Conservation (phyloP, 2,797 vertebrate genomes). For the Leucoraja ocellata region DNA sequence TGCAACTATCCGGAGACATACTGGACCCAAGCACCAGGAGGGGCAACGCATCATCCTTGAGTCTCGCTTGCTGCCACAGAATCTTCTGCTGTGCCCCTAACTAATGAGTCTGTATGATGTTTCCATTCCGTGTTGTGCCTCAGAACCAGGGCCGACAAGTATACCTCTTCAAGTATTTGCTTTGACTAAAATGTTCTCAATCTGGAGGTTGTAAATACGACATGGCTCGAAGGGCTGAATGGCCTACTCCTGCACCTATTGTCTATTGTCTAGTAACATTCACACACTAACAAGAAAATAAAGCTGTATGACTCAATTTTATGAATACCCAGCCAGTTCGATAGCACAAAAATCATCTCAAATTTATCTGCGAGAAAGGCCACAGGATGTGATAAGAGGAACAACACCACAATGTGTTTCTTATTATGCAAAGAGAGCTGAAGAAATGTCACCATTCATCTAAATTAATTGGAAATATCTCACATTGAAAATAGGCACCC, state of each 20-base stretch:
- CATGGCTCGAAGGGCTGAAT: too few relatives aligned
- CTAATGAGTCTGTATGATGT: too few relatives aligned
- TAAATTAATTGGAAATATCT: neutral
- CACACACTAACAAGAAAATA: neutral
- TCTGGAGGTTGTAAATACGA: neutral
- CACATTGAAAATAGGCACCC: neutral
- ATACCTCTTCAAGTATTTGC: neutral
- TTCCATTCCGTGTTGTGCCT: too few relatives aligned
- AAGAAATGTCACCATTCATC: neutral
- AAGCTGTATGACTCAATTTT: neutral
- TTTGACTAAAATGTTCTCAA: neutral
- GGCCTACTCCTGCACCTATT: too few relatives aligned
- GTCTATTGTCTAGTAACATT: too few relatives aligned
- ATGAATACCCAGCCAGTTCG: neutral
- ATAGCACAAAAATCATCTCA: neutral
- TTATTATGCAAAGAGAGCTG: neutral
- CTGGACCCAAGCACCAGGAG: too few relatives aligned
- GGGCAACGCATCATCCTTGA: too few relatives aligned
- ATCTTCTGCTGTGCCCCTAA: too few relatives aligned
- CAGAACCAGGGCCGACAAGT: too few relatives aligned
- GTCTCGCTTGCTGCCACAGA: too few relatives aligned
- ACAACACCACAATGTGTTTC: neutral
- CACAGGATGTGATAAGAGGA: neutral
- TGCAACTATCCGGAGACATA: too few relatives aligned
- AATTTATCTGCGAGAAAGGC: neutral